Conservation (phyloP, 2,888 invertebrate genomes). For the Sinelater perroti region DNA sequence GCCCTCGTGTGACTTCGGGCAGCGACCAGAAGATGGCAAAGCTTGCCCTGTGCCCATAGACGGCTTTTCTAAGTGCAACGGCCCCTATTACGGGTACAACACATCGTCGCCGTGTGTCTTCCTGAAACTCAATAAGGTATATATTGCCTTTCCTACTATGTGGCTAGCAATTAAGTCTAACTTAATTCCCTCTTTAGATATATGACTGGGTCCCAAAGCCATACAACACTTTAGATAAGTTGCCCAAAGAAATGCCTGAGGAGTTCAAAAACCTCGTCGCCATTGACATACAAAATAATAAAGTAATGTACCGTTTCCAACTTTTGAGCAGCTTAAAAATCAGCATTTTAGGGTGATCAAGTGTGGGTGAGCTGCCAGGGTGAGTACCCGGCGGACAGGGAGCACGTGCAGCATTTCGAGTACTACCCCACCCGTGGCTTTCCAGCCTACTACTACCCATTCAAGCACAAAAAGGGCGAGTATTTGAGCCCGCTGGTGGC, state of each 20-base stretch:
- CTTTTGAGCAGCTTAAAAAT: too few species aligned
- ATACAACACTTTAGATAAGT: slow-evolving; percentile 60
- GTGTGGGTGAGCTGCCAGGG: slow-evolving; percentile 87
- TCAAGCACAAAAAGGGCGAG: slow-evolving; percentile 62
- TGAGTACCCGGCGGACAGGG: slow-evolving; percentile 77
- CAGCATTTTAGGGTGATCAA: slow-evolving; percentile 66
- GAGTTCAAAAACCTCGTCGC: slow-evolving; percentile 57
- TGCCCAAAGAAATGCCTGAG: slow-evolving; percentile 65
- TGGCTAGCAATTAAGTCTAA: not conserved
- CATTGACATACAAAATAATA: not conserved
- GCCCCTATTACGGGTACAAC: slow-evolving; percentile 71
- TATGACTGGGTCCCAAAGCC: slow-evolving; percentile 76
- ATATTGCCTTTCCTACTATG: not conserved
- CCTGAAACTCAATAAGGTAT: slow-evolving; percentile 83
- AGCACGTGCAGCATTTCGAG: slow-evolving; percentile 72
- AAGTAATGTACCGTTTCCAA: not conserved
- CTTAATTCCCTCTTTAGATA: slow-evolving; percentile 63
- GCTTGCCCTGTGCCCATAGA: slow-evolving; percentile 65
- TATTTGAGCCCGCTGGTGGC: slow-evolving; percentile 75
- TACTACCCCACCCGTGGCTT: slow-evolving; percentile 79
- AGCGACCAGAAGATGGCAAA: slow-evolving; percentile 59
- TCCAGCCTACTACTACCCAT: slow-evolving; percentile 72
- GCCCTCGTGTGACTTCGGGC: slow-evolving; percentile 64
- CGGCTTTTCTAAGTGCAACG: slow-evolving; percentile 64
- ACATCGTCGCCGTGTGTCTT: slow-evolving; percentile 82